These are phyloP conservation scores for Ischnus inquisitorius DNA, from an alignment of 2,888 invertebrate genomes.

Conservation along the genomic window DNA sequence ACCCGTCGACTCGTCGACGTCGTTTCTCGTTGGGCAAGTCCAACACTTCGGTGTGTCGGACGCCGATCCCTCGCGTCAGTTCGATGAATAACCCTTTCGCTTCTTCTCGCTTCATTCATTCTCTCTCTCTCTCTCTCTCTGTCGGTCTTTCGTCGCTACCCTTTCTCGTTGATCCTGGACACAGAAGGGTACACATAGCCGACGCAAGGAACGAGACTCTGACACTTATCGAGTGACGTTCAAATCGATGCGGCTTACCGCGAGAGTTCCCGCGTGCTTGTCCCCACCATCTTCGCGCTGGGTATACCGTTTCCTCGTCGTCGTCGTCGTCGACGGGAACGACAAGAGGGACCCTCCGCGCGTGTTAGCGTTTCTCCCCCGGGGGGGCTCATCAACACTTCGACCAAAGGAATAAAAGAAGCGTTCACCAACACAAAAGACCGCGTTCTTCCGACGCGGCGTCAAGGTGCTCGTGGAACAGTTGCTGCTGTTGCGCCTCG, in stretches of 20 bases:
- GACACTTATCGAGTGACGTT: slow-evolving; percentile 69
- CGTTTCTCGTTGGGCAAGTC: slow-evolving; percentile 34
- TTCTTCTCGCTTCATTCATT: slow-evolving; percentile 1
- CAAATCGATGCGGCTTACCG: slow-evolving; percentile 67
- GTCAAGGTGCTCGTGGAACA: neutral
- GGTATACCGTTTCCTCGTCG: slow-evolving; percentile 5
- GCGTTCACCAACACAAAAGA: slow-evolving; percentile 27
- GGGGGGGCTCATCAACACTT: slow-evolving; percentile 57
- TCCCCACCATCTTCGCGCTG: neutral
- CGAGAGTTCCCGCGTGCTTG: slow-evolving; percentile 47
- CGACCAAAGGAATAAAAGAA: slow-evolving; percentile 54
- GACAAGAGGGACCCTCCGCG: slow-evolving; percentile 23
- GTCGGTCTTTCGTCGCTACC: neutral
- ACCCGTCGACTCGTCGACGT: slow-evolving; percentile 48
- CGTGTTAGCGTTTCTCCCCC: slow-evolving; percentile 45
- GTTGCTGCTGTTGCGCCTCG: neutral
- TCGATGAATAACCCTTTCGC: slow-evolving; percentile 62
- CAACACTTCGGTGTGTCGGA: slow-evolving; percentile 27
- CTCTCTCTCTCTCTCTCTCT: neutral
- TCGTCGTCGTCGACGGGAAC: slow-evolving; percentile 41
- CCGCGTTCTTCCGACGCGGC: slow-evolving; percentile 16
- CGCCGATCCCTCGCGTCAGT: slow-evolving; percentile 46
- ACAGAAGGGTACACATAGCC: slow-evolving; percentile 11
- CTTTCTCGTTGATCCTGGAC: slow-evolving; percentile 2
- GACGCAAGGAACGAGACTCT: slow-evolving; percentile 35